A percentile compares a stretch with the other conserved stretches of the same genome.
Conservation (phyloP, 2,113 vertebrate species). For the Garra rufa region DNA sequence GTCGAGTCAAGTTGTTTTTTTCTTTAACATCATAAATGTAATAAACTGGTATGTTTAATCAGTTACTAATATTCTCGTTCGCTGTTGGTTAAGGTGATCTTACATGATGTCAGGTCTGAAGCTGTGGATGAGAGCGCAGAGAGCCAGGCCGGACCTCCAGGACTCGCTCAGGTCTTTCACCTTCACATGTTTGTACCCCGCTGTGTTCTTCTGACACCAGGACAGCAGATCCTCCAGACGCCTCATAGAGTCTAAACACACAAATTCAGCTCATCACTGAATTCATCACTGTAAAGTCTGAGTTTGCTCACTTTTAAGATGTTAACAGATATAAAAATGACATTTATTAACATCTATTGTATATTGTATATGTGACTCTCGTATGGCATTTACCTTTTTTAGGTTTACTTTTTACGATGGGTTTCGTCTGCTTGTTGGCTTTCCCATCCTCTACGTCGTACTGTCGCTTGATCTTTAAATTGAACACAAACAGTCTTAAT, state of each 20-base stretch:
- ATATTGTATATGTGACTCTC: too few relatives aligned
- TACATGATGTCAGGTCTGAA: conserved; percentile 87
- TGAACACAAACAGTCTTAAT: neutral
- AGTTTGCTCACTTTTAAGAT: neutral
- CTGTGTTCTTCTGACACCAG: conserved; percentile 89
- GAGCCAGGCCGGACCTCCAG: conserved; percentile 86
- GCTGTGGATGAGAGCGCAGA: conserved; percentile 87
- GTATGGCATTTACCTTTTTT: conserved; percentile 60
- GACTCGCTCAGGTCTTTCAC: conserved; percentile 84
- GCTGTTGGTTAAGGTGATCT: conserved; percentile 64
- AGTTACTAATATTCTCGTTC: neutral
- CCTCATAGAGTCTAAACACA: conserved; percentile 62
- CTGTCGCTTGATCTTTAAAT: conserved; percentile 76
- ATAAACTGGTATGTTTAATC: neutral
- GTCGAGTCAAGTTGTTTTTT: too few relatives aligned
- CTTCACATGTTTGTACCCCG: conserved; percentile 74
- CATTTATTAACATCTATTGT: neutral
- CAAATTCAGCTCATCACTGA: neutral
- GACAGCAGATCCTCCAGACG: conserved; percentile 81
- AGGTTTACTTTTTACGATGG: conserved; percentile 46
- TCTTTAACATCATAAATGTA: too few relatives aligned
- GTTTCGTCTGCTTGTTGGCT: conserved; percentile 63
- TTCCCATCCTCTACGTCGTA: conserved; percentile 71
- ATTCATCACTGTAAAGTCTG: neutral
- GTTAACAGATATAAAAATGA: neutral